Evolutionary conservation across 2,888 invertebrate genomes (phyloP).

Genomic region (Erebia epiphron): DNA sequence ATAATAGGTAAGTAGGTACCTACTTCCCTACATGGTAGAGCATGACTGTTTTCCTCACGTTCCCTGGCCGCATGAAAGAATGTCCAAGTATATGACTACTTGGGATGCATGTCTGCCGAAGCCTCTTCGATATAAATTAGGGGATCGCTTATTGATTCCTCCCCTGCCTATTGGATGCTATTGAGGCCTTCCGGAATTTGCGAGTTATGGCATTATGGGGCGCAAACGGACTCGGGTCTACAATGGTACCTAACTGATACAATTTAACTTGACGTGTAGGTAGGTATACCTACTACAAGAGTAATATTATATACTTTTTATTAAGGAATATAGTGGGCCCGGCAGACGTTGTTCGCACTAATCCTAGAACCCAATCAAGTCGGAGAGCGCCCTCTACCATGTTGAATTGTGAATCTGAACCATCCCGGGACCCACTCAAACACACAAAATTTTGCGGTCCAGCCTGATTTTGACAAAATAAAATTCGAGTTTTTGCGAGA

Average conservation of each 20-base stretch:
- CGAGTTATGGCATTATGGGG: slow-evolving; percentile 19
- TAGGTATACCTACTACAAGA: neutral
- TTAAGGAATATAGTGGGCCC: too few species aligned
- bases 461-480: too few species aligned
- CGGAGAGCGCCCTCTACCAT: too few species aligned
- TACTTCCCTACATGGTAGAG: neutral
- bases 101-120: slow-evolving; percentile 41
- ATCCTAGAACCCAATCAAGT: too few species aligned
- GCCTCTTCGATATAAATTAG: slow-evolving; percentile 44
- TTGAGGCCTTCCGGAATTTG: slow-evolving; percentile 32
- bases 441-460: too few species aligned
- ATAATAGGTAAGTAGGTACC: too few species aligned
- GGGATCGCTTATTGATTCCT: slow-evolving; percentile 57
- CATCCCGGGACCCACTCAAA: too few species aligned
- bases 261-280: slow-evolving; percentile 14
- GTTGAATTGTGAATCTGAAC: too few species aligned
- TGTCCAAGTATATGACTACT: slow-evolving; percentile 43
- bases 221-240: neutral
- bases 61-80: slow-evolving; percentile 33
- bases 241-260: neutral
- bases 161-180: slow-evolving; percentile 37
- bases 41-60: neutral
- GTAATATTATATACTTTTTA: too few species aligned
- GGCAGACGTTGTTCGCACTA: too few species aligned
- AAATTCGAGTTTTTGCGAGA: too few species aligned